phyloP scores from a whole-genome alignment of 2,113 vertebrate species.

The Glareola pratincola region DNA sequence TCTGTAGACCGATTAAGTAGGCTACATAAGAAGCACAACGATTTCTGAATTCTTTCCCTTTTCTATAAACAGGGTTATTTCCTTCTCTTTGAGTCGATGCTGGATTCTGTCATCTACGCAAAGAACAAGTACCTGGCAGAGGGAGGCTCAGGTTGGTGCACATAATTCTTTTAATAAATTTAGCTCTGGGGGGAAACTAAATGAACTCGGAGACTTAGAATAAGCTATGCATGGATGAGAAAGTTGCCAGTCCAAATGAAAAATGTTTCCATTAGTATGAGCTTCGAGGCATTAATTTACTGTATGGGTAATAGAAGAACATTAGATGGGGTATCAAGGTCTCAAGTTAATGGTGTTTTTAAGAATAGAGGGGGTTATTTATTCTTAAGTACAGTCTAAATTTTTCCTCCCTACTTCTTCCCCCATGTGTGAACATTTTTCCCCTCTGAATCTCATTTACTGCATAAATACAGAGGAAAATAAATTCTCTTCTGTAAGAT shows the following conservation, averaged over 20 bases:
- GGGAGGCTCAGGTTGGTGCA: constrained; percentile 85
- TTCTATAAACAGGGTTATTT: constrained; percentile 87
- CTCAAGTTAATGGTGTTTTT: constrained; percentile 46
- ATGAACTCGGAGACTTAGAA: constrained; percentile 43
- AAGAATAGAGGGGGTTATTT: constrained; percentile 21
- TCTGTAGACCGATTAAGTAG: background rate
- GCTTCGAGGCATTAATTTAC: constrained; percentile 65
- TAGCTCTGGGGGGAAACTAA: constrained; percentile 39
- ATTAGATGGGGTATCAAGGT: constrained; percentile 5
- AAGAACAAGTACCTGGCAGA: constrained; percentile 88
- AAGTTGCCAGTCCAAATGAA: constrained; percentile 67
- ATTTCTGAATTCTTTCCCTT: background rate
- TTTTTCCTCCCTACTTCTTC: constrained; percentile 2
- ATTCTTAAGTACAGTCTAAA: background rate
- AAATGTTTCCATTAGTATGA: constrained; percentile 71
- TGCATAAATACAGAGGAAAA: background rate
- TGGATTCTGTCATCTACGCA: constrained; percentile 94
- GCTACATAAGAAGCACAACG: background rate
- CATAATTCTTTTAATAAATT: constrained; percentile 59
- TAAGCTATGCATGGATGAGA: constrained; percentile 67
- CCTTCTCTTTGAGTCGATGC: constrained; percentile 95
- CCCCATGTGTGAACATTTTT: background rate
- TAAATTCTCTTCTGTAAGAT: background rate
- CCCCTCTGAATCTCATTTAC: background rate
- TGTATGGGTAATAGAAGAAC: constrained; percentile 39